A percentile compares a stretch with the other conserved stretches of the same genome.
phyloP scores from a whole-genome alignment of 2,888 invertebrate genomes.

The Eupelmus urozonus region DNA sequence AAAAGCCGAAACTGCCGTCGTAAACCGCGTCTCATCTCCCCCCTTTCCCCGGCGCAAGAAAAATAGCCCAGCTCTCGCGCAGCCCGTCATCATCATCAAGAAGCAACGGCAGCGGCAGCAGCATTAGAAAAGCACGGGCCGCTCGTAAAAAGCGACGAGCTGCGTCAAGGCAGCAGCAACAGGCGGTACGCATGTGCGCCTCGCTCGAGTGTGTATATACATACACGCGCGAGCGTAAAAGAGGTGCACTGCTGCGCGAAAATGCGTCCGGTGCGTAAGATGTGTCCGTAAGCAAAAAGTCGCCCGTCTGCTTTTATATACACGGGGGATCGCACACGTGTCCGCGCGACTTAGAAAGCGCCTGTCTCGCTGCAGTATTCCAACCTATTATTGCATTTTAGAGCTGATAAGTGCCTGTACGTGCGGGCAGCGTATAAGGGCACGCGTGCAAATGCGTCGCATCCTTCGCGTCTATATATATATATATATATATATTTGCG shows the following conservation, averaged over 20 bases:
- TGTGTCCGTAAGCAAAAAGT: conserved; percentile 9
- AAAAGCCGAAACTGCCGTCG: conserved; percentile 11
- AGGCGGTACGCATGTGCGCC: conserved; percentile 25
- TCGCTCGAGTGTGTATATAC: conserved; percentile 1
- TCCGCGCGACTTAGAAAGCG: no score
- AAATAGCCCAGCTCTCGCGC: conserved; percentile 23
- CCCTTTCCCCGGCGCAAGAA: not conserved
- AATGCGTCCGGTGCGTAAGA: not conserved
- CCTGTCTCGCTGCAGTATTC: no score
- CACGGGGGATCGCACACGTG: not conserved
- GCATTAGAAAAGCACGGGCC: not conserved
- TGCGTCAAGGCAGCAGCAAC: conserved; percentile 17
- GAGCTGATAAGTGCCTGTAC: not conserved
- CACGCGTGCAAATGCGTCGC: not conserved
- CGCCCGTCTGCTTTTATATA: conserved; percentile 14
- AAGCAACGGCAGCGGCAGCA: not conserved
- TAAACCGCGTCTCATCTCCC: conserved; percentile 5
- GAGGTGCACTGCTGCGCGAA: conserved; percentile 21
- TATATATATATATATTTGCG: not conserved
- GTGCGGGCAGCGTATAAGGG: not conserved
- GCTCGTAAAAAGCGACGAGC: conserved; percentile 33
- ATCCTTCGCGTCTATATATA: not conserved
- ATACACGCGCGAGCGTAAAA: conserved; percentile 2
- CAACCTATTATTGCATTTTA: no score
- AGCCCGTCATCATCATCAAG: conserved; percentile 60